Conservation (phyloP, 2,797 vertebrate genomes). For the Tolypeutes matacus region DNA sequence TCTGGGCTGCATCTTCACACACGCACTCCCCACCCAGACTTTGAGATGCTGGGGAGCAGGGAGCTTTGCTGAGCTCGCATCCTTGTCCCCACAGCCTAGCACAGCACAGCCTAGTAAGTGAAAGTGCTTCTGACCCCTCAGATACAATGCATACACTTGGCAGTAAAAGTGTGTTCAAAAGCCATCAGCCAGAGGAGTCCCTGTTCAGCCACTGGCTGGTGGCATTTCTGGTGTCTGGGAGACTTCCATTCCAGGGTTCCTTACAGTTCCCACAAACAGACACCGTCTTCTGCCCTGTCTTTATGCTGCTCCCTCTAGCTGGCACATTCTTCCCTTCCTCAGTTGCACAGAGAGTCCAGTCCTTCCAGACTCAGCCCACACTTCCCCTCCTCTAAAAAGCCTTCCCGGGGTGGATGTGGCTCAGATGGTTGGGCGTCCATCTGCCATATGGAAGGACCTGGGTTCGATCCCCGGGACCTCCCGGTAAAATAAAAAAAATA, state of each 20-base stretch:
- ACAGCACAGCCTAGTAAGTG: not conserved
- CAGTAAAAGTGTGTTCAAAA: not conserved
- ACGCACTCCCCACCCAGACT: not conserved
- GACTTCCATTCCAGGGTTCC: not conserved
- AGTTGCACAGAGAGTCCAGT: not conserved
- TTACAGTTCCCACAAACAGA: rapidly evolving
- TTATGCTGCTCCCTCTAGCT: not conserved
- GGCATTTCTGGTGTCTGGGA: not conserved
- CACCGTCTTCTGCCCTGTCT: not conserved
- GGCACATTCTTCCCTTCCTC: not conserved
- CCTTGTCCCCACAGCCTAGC: not conserved
- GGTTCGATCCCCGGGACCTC: too few species aligned
- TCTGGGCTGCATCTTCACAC: not conserved
- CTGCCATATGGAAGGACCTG: too few species aligned
- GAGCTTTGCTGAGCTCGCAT: not conserved
- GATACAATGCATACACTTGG: not conserved
- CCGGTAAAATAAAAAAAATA: too few species aligned
- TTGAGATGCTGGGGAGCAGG: not conserved
- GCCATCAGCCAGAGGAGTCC: not conserved
- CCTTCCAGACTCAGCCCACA: not conserved
- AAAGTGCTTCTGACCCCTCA: not conserved
- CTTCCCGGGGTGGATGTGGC: too few species aligned
- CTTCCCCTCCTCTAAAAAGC: not conserved
- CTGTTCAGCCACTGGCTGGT: not conserved
- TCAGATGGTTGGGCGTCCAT: too few species aligned